phyloP scores from a whole-genome alignment of 2,888 invertebrate species.

The Pegoplata infirma region DNA sequence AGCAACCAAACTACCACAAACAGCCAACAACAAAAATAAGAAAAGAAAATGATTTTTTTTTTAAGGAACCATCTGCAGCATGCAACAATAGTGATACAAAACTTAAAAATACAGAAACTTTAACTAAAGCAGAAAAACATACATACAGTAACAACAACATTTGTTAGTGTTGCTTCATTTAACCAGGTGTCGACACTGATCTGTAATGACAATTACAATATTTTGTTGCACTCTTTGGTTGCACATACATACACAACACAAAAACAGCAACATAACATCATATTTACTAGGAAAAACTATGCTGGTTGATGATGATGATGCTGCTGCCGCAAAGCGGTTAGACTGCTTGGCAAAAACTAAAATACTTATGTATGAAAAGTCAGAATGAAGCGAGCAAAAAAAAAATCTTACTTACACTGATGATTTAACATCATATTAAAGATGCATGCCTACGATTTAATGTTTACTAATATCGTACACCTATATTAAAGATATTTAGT shows the following conservation, averaged over 20 bases:
- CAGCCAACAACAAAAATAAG: conserved; percentile 38
- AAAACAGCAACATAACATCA: conserved; percentile 47
- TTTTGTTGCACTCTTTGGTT: conserved; percentile 56
- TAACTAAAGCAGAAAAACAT: conserved; percentile 10
- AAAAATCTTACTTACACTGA: conserved; percentile 51
- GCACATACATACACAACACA: conserved; percentile 15
- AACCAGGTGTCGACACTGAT: conserved; percentile 77
- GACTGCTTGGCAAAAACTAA: conserved; percentile 27
- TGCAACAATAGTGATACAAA: conserved; percentile 43
- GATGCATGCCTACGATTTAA: conserved; percentile 62
- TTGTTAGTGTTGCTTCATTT: conserved; percentile 72
- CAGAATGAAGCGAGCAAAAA: not conserved
- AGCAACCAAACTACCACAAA: conserved; percentile 44
- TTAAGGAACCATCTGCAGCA: conserved; percentile 39
- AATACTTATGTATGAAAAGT: conserved; percentile 14
- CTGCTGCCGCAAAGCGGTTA: conserved; percentile 15
- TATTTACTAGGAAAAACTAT: conserved; percentile 45
- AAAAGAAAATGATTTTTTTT: conserved; percentile 1
- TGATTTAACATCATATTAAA: conserved; percentile 62
- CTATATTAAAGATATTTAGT: conserved; percentile 58
- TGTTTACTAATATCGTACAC: conserved; percentile 62
- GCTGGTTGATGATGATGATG: too few relatives aligned
- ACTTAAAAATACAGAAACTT: conserved; percentile 39
- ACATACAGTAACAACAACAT: conserved; percentile 59
- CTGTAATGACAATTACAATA: conserved; percentile 74